Evolutionary conservation across 1,140 invertebrate genomes (phyloP), one percentile per base, ranked within the genome.

Genomic region (Orchestia grillus): DNA sequence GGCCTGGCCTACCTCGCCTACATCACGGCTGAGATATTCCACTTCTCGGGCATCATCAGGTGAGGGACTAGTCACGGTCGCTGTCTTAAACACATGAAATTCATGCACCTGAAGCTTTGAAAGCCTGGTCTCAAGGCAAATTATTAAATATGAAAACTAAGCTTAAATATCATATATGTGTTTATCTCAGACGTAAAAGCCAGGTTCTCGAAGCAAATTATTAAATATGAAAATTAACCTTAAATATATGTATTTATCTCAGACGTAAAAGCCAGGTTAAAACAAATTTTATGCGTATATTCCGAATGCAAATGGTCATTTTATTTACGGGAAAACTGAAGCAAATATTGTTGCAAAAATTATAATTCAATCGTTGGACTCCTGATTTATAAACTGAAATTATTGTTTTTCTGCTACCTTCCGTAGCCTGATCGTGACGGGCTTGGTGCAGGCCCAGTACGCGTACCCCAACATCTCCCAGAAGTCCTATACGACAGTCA

Each of bases 361-460:
- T 94, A 15, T 44, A 11, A 11, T 45, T 44, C 0, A 3, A 44
- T 47, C 15, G 47, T 44, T 0, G 0, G 4, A 19, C 11, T 19
- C 1, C 4, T 19, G 47, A 44, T 0, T 40, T 47, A 8, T 19
- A 47, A 47, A 28, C 6, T 43, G 8, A 94, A 45, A 15, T 45
- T 40, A 47, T 40, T 41, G 43, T n/a, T n/a, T n/a, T 94, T 11
- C 41, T 40, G 36, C 41, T 15, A 87, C 23, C 43, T n/a, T 62
- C 97, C 97, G 77, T 97, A 98, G 98, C 96, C 97, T 98, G 42
- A 98, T 98, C 96, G 97, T 97, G 16, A 98, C 98, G 97, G 98
- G 98, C 1, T 97, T 98, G 28, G 97, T 98, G 6, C 98, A 98
- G 97, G 97, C 98, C 8, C 98, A 98, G 96, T 98, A 98, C 97